A percentile compares a stretch with the other conserved stretches of the same genome.
Evolutionary conservation across 1,140 invertebrate genomes (phyloP).

Genomic region (Atta cephalotes): DNA sequence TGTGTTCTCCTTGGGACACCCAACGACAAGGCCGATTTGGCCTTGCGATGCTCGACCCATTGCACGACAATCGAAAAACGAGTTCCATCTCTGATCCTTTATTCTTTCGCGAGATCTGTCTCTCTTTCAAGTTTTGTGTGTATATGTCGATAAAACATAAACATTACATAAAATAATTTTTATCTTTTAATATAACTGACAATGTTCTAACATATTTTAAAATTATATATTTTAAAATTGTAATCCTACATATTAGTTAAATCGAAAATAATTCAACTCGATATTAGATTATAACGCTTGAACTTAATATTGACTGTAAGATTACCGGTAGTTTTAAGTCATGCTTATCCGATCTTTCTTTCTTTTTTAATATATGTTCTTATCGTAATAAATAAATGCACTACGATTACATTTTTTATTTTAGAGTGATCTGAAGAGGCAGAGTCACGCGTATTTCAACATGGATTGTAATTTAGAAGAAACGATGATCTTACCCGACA

Average conservation of each 20-base stretch:
- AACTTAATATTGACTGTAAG: not conserved
- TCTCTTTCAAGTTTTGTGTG: not conserved
- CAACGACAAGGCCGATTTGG: conserved; percentile 37
- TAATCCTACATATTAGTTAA: not conserved
- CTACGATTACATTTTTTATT: not conserved
- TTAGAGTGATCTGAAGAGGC: not conserved
- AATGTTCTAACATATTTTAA: not conserved
- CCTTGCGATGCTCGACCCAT: conserved; percentile 38
- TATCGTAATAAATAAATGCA: not conserved
- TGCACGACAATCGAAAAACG: conserved; percentile 44
- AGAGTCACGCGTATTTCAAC: not conserved
- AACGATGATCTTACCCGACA: conserved; percentile 72
- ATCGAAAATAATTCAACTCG: not conserved
- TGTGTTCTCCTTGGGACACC: conserved; percentile 59
- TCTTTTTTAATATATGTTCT: not conserved
- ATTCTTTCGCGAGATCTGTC: not conserved
- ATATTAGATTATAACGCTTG: not conserved
- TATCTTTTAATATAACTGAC: not conserved
- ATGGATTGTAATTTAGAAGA: not conserved
- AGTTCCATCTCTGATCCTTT: conserved; percentile 20
- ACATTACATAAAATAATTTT: not conserved
- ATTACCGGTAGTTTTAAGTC: not conserved
- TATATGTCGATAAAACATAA: not conserved
- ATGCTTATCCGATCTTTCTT: not conserved
- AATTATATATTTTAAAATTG: not conserved